Conservation (phyloP, 2,113 vertebrate genomes). For the Alaudala cheleensis region DNA sequence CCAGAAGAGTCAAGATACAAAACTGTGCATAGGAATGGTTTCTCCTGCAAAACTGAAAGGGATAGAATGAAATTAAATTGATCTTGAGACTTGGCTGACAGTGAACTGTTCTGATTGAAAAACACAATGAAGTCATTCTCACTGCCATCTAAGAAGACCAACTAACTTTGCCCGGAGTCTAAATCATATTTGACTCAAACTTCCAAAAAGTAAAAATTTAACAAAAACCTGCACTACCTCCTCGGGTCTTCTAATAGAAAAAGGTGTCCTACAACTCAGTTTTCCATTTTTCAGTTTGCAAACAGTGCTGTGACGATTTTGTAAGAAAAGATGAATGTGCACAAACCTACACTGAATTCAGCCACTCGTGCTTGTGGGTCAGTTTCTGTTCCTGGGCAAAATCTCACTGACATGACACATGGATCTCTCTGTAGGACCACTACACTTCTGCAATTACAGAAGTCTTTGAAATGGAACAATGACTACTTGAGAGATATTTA, state of each 20-base stretch:
- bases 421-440: not conserved
- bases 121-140: not conserved
- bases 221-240: not conserved
- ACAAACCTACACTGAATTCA: not conserved
- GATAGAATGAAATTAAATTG: not conserved
- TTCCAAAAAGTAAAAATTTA: not conserved
- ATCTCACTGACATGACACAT: not conserved
- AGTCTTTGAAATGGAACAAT: not conserved
- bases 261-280: not conserved
- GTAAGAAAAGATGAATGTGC: fast-evolving
- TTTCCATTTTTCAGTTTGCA: not conserved
- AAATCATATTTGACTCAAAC: not conserved
- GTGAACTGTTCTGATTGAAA: not conserved
- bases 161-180: not conserved
- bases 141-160: not conserved
- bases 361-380: not conserved
- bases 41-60: not conserved
- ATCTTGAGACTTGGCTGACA: not conserved
- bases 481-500: not conserved
- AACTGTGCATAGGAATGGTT: not conserved
- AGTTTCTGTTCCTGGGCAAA: not conserved
- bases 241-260: fast-evolving
- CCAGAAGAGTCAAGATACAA: not conserved
- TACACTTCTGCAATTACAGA: not conserved
- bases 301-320: not conserved